These are phyloP conservation scores for Leucophora obtusa DNA, from an alignment of 2,888 invertebrate species.

Conservation along the genomic window DNA sequence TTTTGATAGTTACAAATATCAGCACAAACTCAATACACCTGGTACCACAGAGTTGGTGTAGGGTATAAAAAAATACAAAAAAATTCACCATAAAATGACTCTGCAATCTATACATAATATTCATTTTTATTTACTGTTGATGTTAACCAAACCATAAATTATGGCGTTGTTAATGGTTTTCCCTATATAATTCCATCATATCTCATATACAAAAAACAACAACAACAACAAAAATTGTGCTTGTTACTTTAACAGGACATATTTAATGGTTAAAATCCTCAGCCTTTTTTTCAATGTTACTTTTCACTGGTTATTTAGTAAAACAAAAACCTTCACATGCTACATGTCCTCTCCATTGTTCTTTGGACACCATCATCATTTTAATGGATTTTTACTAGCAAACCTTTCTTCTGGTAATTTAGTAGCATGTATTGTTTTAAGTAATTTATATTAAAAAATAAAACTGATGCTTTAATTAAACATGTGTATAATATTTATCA, in stretches of 20 bases:
- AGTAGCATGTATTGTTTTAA: background rate
- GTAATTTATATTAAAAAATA: background rate
- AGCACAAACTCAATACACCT: too few species aligned
- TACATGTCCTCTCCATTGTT: background rate
- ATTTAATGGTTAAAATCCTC: background rate
- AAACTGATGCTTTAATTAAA: constrained; percentile 53
- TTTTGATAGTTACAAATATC: too few species aligned
- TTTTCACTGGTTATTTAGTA: too few species aligned
- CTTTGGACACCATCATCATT: background rate
- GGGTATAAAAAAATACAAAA: too few species aligned
- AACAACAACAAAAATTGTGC: background rate
- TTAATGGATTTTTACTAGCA: background rate
- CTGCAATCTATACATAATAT: background rate
- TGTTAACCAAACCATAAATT: background rate
- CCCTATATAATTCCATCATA: background rate
- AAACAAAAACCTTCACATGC: background rate
- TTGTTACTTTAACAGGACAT: background rate
- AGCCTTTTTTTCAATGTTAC: background rate
- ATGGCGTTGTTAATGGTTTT: background rate
- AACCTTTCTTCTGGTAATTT: background rate
- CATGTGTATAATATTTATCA: constrained; percentile 43
- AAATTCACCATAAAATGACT: background rate
- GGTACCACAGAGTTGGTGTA: too few species aligned
- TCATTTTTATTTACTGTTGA: background rate
- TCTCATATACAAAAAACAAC: background rate